Evolutionary conservation across 23 tunicate species (phyloP), one percentile per base, ranked within the genome.

Genomic region (Botrylloides violaceus): DNA sequence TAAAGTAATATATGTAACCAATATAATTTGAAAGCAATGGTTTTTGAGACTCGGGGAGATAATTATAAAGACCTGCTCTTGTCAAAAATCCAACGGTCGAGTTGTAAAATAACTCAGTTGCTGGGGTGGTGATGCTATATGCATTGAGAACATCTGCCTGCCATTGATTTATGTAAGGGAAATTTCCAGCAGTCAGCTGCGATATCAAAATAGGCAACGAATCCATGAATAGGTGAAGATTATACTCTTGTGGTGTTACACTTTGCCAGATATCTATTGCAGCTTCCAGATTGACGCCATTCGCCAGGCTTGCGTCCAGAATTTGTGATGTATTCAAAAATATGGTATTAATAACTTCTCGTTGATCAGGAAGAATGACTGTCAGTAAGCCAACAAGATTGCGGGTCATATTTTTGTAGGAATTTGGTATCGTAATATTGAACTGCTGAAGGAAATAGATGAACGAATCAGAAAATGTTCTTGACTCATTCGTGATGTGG

Each of bases 141-240:
- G 70, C 20, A 19, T 29, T 29, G 3, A 63, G 4, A 27, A 63
- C 18, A 27, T 63, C 36, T 34, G 29, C 26, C 29, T 63, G 74
- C 74, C 74, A 68, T 9, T 33, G 34, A 20, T 68, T 68, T 4
- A 68, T 7, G 38, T 68, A 68, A 3, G 23, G 23, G 74, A 68
- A 68, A 20, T 68, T 68, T 15, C 58, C 58, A 20, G 33, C 58
- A 3, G 63, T 68, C 20, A 68, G 35, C 70, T 63, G 36, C 18
- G 32, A 27, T 31, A 63, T 4, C 70, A 63, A 31, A 4, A 19
- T 23, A 4, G 70, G 35, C 35, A 63, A 63, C 3, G 70, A 43
- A 43, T 43, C 15, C 53, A 43, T 7, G 15, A 43, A 43, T 15
- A 15, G 12, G 15, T 43, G 53, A 43, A 43, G 53, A 43, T 43